Conservation (phyloP, 23 tunicate genomes). For the Oikopleura dioica region DNA sequence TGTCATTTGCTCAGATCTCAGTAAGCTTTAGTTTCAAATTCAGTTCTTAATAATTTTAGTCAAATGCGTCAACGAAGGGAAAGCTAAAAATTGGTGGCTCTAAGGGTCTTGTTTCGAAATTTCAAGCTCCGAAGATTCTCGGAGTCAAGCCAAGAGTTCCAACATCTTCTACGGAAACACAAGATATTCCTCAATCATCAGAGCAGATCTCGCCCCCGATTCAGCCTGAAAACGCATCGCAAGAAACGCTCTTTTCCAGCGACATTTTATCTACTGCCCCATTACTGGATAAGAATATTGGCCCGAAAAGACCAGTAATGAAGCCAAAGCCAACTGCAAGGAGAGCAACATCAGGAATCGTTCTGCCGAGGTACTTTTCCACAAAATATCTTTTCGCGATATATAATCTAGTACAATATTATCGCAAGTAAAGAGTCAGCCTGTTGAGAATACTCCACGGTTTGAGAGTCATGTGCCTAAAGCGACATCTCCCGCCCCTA, state of each 20-base stretch:
- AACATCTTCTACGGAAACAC: background rate
- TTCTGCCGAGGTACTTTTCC: no score
- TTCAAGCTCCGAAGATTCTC: background rate
- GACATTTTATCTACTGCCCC: slow-evolving; percentile 3
- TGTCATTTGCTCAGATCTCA: slow-evolving; percentile 3
- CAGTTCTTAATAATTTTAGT: background rate
- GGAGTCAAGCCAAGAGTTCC: background rate
- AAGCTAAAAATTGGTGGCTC: background rate
- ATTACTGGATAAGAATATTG: background rate
- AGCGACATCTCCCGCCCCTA: no score
- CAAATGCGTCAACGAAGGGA: background rate
- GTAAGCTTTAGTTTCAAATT: background rate
- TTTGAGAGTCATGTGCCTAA: no score
- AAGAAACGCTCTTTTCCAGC: background rate
- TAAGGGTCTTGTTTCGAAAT: background rate
- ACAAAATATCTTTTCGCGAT: no score
- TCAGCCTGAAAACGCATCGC: background rate
- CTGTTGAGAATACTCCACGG: no score
- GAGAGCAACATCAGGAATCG: background rate
- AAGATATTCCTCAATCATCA: background rate
- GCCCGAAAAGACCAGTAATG: background rate
- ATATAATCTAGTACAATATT: no score
- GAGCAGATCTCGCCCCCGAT: background rate
- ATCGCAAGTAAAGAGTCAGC: no score
- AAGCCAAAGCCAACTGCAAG: background rate